Evolutionary conservation across 2,113 vertebrate genomes (phyloP).

Genomic region (Cyphomyrus discorhynchus): DNA sequence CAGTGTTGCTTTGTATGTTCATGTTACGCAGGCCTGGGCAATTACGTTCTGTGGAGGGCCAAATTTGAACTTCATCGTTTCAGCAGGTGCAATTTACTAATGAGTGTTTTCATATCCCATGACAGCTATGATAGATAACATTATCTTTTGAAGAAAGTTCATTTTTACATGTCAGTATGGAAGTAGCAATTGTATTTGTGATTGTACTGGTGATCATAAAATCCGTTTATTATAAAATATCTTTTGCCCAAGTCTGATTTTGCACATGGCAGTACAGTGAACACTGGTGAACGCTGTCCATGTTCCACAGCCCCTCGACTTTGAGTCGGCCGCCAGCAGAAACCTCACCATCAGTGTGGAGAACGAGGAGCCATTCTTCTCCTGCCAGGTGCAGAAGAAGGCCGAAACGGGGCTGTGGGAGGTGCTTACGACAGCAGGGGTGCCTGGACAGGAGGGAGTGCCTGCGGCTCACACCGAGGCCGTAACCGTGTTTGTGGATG

Average conservation of each 20-base stretch:
- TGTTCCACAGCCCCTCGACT: slow-evolving; percentile 40
- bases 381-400: slow-evolving; percentile 38
- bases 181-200: not conserved
- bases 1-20: not conserved
- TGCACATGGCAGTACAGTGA: not conserved
- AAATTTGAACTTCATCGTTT: not conserved
- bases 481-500: slow-evolving; percentile 42
- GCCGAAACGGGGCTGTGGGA: slow-evolving; percentile 23
- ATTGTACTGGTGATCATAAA: not conserved
- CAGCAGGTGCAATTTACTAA: not conserved
- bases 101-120: not conserved
- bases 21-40: not conserved
- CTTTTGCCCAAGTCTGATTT: not conserved
- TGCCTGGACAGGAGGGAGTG: rapidly evolving
- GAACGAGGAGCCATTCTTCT: slow-evolving; percentile 42
- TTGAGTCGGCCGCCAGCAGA: slow-evolving; percentile 24
- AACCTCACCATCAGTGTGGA: slow-evolving; percentile 42
- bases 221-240: not conserved
- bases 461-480: rapidly evolving
- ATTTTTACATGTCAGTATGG: not conserved
- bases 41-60: not conserved
- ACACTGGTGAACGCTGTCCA: not conserved
- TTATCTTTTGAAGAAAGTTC: not conserved
- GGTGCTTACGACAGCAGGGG: not conserved
- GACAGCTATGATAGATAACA: not conserved